These are phyloP conservation scores for Siniperca knerii DNA, from an alignment of 2,113 vertebrate species.

Conservation along the genomic window DNA sequence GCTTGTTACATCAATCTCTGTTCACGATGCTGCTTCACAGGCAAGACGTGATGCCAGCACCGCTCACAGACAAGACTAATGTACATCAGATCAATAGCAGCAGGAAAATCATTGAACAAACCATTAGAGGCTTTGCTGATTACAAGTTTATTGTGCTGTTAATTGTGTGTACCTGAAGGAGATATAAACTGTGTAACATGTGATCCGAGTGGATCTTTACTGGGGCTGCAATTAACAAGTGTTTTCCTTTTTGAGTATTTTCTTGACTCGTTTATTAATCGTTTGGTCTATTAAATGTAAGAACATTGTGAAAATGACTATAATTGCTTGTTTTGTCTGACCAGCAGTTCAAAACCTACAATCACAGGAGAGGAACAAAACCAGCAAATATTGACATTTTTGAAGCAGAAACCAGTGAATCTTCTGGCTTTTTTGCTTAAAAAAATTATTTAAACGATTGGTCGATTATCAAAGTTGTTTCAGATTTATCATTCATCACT, in stretches of 20 bases:
- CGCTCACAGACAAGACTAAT: conserved; percentile 57
- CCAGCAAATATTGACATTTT: background rate
- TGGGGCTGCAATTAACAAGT: too few species aligned
- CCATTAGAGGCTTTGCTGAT: conserved; percentile 59
- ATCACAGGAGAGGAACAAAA: background rate
- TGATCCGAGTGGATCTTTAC: conserved; percentile 5
- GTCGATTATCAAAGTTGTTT: too few species aligned
- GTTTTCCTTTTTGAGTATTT: background rate
- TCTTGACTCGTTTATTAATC: background rate
- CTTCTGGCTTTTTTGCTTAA: background rate
- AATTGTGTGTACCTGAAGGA: conserved; percentile 37
- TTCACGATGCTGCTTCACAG: background rate
- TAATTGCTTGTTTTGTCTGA: background rate
- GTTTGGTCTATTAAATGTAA: background rate
- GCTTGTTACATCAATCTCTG: conserved; percentile 58
- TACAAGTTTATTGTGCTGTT: conserved; percentile 52
- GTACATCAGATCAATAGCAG: conserved; percentile 60
- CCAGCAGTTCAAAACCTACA: background rate
- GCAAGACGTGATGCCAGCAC: conserved; percentile 33
- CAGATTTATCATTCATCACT: background rate
- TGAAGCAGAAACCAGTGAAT: background rate
- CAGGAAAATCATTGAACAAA: conserved; percentile 52
- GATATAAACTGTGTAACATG: background rate
- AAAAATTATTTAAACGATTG: background rate
- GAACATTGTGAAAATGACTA: background rate